Evolutionary conservation across 2,113 vertebrate species (phyloP).

Genomic region (Todiramphus saurophagus): DNA sequence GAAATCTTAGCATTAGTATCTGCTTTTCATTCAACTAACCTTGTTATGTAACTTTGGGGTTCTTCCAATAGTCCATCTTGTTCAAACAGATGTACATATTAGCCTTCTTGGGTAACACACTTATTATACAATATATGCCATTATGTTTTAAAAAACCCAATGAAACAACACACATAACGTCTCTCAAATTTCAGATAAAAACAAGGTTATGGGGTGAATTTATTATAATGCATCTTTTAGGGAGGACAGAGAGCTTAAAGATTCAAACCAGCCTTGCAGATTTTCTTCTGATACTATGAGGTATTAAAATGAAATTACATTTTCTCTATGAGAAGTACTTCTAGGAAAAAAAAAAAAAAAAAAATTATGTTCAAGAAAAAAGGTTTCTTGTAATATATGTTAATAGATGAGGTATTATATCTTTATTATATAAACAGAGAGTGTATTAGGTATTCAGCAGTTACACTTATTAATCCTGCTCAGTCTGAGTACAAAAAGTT

Average conservation of each 20-base stretch:
- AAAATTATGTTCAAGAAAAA: background rate
- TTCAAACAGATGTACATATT: background rate
- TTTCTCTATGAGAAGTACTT: background rate
- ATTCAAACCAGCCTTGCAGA: background rate
- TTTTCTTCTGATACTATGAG: background rate
- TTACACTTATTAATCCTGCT: background rate
- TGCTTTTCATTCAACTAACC: background rate
- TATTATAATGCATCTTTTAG: background rate
- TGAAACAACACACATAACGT: background rate
- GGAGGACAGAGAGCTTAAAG: background rate
- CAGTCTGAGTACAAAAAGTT: background rate
- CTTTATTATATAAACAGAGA: background rate
- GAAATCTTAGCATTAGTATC: background rate
- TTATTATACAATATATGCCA: background rate
- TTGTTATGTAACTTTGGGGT: too few species aligned
- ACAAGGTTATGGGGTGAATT: background rate
- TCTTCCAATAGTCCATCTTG: background rate
- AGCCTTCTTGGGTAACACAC: background rate
- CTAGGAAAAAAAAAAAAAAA: background rate
- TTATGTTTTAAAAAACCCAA: background rate
- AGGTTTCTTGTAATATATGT: background rate
- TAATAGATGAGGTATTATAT: background rate
- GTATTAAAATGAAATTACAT: background rate
- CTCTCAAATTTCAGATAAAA: background rate
- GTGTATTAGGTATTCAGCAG: background rate